Conservation (phyloP, 2,888 invertebrate genomes). For the Netelia melanura region DNA sequence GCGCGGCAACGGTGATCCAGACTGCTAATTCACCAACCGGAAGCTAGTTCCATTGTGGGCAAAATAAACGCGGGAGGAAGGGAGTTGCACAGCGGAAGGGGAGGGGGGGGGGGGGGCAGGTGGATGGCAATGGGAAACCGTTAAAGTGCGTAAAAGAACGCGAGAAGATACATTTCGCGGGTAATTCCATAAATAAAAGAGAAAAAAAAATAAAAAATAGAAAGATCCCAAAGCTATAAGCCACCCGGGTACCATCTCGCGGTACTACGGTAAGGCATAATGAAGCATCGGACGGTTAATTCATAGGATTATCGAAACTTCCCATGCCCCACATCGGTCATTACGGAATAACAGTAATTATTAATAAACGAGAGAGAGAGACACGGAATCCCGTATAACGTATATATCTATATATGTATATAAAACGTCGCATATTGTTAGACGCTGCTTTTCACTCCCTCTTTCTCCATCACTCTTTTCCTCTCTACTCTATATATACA, state of each 20-base stretch:
- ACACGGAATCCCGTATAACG: constrained; percentile 38
- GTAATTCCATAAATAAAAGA: constrained; percentile 80
- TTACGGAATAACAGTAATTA: constrained; percentile 84
- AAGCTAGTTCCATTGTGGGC: constrained; percentile 66
- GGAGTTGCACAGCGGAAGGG: background rate
- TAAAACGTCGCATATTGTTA: constrained; percentile 60
- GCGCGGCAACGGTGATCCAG: constrained; percentile 69
- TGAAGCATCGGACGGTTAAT: constrained; percentile 81
- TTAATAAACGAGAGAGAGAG: constrained; percentile 79
- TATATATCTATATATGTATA: constrained; percentile 25
- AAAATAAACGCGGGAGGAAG: constrained; percentile 35
- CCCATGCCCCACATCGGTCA: constrained; percentile 84
- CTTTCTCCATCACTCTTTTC: constrained; percentile 58
- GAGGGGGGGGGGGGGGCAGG: constrained; percentile 19
- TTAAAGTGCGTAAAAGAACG: constrained; percentile 75
- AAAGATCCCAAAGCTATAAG: constrained; percentile 66
- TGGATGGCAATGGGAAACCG: constrained; percentile 68
- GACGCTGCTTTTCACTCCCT: constrained; percentile 60
- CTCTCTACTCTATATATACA: constrained; percentile 44
- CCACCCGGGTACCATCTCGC: constrained; percentile 8
- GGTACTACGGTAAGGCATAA: constrained; percentile 72
- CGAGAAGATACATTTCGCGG: constrained; percentile 78
- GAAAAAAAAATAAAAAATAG: constrained; percentile 41
- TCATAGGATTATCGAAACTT: constrained; percentile 84
- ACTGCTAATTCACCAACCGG: constrained; percentile 76